These are phyloP conservation scores for Timema cristinae DNA, from an alignment of 2,888 invertebrate genomes.

Conservation along the genomic window DNA sequence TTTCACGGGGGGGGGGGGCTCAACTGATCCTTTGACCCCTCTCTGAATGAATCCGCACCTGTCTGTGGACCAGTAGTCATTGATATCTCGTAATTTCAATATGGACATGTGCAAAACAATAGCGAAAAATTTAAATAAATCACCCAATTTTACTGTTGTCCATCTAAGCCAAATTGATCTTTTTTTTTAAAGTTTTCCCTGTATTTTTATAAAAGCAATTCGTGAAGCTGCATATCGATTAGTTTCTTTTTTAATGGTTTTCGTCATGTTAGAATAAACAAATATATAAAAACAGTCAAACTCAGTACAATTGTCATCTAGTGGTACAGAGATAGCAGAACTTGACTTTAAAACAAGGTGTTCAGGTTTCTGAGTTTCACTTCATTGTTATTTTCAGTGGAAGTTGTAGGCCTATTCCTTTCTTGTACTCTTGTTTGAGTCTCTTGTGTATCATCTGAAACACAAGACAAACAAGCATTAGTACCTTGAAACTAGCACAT, in stretches of 20 bases:
- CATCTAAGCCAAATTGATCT: slow-evolving; percentile 10
- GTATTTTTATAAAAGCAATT: neutral
- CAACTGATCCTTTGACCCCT: too few relatives aligned
- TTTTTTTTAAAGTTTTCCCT: slow-evolving; percentile 6
- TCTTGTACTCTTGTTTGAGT: neutral
- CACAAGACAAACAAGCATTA: neutral
- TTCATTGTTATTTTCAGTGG: neutral
- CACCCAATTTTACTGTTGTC: slow-evolving; percentile 1
- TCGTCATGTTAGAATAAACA: slow-evolving; percentile 3
- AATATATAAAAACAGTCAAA: slow-evolving; percentile 1
- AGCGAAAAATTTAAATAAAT: slow-evolving; percentile 1
- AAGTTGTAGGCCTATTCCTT: neutral
- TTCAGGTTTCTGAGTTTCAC: neutral
- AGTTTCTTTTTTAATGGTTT: slow-evolving; percentile 7
- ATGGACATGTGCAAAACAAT: slow-evolving; percentile 8
- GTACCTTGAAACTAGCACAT: too few relatives aligned
- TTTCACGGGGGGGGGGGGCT: too few relatives aligned
- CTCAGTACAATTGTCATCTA: slow-evolving; percentile 8
- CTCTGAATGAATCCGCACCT: too few relatives aligned
- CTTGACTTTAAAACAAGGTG: neutral
- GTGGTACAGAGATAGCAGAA: neutral
- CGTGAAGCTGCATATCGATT: neutral
- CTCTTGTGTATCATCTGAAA: slow-evolving; percentile 9
- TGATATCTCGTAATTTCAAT: neutral
- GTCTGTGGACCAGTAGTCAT: neutral